Conservation (phyloP, 2,797 vertebrate species). For the Notolabrus celidotus region DNA sequence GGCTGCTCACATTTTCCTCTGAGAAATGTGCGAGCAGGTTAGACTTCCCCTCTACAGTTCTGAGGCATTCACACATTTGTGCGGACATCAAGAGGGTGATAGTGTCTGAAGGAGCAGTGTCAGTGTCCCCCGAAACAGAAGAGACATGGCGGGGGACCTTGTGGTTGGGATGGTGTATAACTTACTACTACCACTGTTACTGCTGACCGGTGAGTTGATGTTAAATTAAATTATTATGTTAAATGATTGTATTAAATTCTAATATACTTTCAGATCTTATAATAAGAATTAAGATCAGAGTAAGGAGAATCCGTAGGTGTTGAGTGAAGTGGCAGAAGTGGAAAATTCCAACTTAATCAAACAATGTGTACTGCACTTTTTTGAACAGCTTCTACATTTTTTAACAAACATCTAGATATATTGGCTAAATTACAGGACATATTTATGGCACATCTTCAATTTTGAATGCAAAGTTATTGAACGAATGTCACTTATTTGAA, state of each 20-base stretch:
- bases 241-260: no score
- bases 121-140: constrained; percentile 37
- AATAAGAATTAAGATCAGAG: not conserved
- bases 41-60: constrained; percentile 48
- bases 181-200: constrained; percentile 73
- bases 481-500: no score
- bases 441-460: no score
- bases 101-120: constrained; percentile 26
- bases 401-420: not conserved
- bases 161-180: constrained; percentile 75
- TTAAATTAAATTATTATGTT: no score
- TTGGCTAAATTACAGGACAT: no score
- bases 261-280: no score
- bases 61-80: constrained; percentile 16
- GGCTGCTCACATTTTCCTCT: constrained; percentile 5
- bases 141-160: constrained; percentile 70
- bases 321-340: not conserved
- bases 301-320: not conserved
- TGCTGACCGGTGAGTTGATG: constrained; percentile 79
- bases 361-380: not conserved
- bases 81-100: constrained; percentile 7
- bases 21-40: constrained; percentile 57
- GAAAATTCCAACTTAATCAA: not conserved
- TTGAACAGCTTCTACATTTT: not conserved
- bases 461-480: no score